These are phyloP conservation scores for Psilopsiagon aymara DNA, from an alignment of 2,113 vertebrate species.

Conservation along the genomic window DNA sequence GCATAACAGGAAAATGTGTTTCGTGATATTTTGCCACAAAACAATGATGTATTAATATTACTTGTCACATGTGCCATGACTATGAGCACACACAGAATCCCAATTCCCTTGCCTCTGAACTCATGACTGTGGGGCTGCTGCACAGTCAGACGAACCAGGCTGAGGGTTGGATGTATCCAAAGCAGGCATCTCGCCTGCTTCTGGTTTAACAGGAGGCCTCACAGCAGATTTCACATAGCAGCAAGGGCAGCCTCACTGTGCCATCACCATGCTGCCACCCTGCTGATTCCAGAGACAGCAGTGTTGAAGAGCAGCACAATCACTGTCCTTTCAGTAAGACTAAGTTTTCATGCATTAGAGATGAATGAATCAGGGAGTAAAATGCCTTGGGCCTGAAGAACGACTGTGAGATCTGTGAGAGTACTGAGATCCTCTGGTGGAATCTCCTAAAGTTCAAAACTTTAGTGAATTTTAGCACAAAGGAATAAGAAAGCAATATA, in stretches of 20 bases:
- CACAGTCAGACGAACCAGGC: neutral
- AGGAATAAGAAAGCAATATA: neutral
- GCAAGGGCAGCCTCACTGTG: neutral
- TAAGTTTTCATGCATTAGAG: neutral
- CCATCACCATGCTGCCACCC: neutral
- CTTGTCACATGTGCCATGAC: neutral
- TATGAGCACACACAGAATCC: neutral
- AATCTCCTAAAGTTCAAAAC: neutral
- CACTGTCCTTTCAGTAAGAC: neutral
- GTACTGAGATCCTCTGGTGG: neutral
- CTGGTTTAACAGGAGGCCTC: neutral
- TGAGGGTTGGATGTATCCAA: neutral
- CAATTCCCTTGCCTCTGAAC: neutral
- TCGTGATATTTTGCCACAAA: neutral
- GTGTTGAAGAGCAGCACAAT: neutral
- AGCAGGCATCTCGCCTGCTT: neutral
- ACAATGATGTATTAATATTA: neutral
- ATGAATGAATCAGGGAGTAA: neutral
- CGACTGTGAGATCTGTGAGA: neutral
- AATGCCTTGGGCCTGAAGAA: neutral
- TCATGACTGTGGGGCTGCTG: neutral
- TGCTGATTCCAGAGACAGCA: neutral
- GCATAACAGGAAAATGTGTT: neutral
- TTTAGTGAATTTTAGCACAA: neutral
- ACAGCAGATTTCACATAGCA: neutral